phyloP scores from a whole-genome alignment of 2,888 invertebrate species.

The Agrotis exclamationis region DNA sequence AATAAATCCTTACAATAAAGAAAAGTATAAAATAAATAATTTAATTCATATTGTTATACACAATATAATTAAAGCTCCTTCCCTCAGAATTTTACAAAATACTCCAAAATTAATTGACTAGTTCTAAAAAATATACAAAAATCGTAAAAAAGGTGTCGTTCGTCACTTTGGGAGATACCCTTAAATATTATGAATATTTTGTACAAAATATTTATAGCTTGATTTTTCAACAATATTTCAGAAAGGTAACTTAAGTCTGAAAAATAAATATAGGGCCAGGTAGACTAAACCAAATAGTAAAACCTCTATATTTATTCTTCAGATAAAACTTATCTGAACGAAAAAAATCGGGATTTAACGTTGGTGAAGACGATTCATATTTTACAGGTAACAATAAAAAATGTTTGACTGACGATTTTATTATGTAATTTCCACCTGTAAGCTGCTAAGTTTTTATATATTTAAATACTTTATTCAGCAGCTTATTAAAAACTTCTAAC shows the following conservation, averaged over 20 bases:
- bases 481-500: neutral
- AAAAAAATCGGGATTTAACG: neutral
- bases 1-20: slow-evolving; percentile 5
- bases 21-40: slow-evolving; percentile 56
- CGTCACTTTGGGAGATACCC: slow-evolving; percentile 47
- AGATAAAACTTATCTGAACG: neutral
- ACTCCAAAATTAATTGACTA: slow-evolving; percentile 76
- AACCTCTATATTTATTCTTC: neutral
- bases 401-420: neutral
- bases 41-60: slow-evolving; percentile 47
- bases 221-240: neutral
- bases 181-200: slow-evolving; percentile 57
- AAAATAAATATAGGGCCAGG: neutral
- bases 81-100: slow-evolving; percentile 55
- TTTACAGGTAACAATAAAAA: neutral
- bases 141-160: slow-evolving; percentile 64
- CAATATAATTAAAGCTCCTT: slow-evolving; percentile 67
- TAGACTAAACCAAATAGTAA: neutral
- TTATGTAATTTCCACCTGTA: no score
- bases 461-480: neutral
- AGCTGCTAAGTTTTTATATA: neutral
- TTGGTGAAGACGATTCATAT: slow-evolving; percentile 3
- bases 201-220: slow-evolving; percentile 56
- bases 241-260: neutral
- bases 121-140: slow-evolving; percentile 75